These are phyloP conservation scores for Pinctada fucata DNA, from an alignment of 2,888 invertebrate genomes.

Conservation along the genomic window DNA sequence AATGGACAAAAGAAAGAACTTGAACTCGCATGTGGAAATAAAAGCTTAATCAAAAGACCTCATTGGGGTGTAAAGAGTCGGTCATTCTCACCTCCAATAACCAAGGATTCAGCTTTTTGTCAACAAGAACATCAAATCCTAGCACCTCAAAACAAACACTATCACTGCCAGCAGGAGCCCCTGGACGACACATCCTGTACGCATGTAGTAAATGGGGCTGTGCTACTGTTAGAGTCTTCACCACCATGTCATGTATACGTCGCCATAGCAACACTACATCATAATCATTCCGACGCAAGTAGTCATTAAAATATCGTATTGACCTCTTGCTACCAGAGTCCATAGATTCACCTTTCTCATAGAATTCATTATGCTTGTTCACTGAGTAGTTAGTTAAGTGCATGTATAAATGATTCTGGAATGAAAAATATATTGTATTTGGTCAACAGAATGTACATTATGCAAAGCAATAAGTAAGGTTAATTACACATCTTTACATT, in stretches of 20 bases:
- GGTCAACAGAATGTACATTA: no score
- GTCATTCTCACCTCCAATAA: constrained; percentile 72
- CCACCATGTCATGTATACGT: constrained; percentile 75
- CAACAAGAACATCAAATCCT: constrained; percentile 76
- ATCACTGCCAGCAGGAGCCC: constrained; percentile 70
- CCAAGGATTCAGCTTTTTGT: constrained; percentile 76
- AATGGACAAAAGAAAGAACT: no score
- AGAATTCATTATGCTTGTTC: constrained; percentile 76
- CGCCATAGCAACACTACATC: constrained; percentile 73
- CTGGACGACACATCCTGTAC: constrained; percentile 77
- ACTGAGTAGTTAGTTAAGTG: constrained; percentile 77
- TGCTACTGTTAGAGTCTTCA: constrained; percentile 74
- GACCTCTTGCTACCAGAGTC: constrained; percentile 76
- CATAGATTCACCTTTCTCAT: constrained; percentile 70
- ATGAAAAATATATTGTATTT: constrained; percentile 15
- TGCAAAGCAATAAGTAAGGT: no score
- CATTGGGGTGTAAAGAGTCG: no score
- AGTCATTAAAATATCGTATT: constrained; percentile 74
- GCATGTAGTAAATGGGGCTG: constrained; percentile 76
- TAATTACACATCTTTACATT: no score
- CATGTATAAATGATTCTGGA: constrained; percentile 75
- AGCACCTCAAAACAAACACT: constrained; percentile 77
- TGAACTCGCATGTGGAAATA: no score
- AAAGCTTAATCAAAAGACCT: no score
- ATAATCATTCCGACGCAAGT: constrained; percentile 72